Evolutionary conservation across 2,113 vertebrate species (phyloP), one percentile per base, ranked within the genome.

Genomic region (Ammodytes dubius): DNA sequence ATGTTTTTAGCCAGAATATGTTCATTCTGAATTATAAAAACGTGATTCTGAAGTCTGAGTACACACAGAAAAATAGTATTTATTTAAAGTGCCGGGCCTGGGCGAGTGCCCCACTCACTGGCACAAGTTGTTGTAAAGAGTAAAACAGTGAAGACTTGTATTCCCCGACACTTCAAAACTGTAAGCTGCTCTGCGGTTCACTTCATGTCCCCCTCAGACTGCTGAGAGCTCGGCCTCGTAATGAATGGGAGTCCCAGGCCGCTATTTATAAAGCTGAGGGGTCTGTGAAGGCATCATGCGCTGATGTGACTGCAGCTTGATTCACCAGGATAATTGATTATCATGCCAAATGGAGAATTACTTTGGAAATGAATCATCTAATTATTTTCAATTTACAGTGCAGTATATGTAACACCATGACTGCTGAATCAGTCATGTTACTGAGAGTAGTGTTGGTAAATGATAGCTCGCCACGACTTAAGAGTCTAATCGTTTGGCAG

Each of bases 111-210:
- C 27, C 76, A 77, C 79, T 83, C 77, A 42, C 84, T 89, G 90
- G 88, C 83, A 84, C 64, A 56, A 70, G 79, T 63, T 67, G 78
- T 64, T 61, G 78, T 66, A 82, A 71, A 70, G 59, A 27, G 35
- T 15, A 58, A 79, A 92, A 95, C 93, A 94, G 87, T 79, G 67
- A 87, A 64, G 83, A 86, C 87, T 90, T 89, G 92, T 94, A 92
- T 94, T 93, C 88, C 56, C 53, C 10, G 35, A 81, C 84, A 77
- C 75, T 82, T 88, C 67, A 73, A 27, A 57, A 87, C 72, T 83
- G 73, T 27, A 63, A 90, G 82, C 56, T 82, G 82, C 77, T 60
- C 82, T 67, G 80, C 35, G 79, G 76, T 85, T 84, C 72, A 74
- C 64, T 86, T 74, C 82, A 82, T 73, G 68, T 79, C 76, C 68